A percentile compares a stretch with the other conserved stretches of the same genome.
These are phyloP conservation scores for Thysanoteuthis rhombus DNA, from an alignment of 2,888 invertebrate genomes.

Conservation along the genomic window DNA sequence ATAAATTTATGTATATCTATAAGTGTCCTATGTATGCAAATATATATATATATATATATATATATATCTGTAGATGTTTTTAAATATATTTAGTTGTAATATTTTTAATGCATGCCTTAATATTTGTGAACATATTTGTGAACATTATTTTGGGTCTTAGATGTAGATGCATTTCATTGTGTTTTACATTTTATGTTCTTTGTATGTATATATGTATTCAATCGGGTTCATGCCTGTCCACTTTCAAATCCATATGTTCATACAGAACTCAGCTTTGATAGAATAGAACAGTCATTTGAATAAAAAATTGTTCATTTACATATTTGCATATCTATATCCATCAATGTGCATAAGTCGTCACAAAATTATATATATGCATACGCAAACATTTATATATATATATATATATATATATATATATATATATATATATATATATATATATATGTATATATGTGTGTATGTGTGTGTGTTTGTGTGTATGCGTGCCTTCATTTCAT, in stretches of 20 bases:
- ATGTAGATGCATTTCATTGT: background rate
- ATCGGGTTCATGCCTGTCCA: background rate
- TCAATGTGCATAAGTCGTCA: background rate
- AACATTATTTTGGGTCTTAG: background rate
- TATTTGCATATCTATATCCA: background rate
- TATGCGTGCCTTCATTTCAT: background rate
- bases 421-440: background rate
- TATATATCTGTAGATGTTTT: background rate
- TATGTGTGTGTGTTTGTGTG: background rate
- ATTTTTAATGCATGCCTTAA: background rate
- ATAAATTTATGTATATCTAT: background rate
- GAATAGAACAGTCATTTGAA: background rate
- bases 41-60: background rate
- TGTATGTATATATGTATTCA: constrained; percentile 12
- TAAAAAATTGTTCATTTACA: background rate
- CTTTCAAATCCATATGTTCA: background rate
- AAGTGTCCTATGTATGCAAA: background rate
- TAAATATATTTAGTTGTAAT: background rate
- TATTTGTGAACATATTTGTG: background rate
- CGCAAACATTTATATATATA: background rate
- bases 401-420: background rate
- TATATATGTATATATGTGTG: background rate
- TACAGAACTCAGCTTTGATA: background rate
- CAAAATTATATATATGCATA: background rate
- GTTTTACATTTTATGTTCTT: background rate